Evolutionary conservation across 2,888 invertebrate species (phyloP).

Genomic region (Meliscaeva auricollis): DNA sequence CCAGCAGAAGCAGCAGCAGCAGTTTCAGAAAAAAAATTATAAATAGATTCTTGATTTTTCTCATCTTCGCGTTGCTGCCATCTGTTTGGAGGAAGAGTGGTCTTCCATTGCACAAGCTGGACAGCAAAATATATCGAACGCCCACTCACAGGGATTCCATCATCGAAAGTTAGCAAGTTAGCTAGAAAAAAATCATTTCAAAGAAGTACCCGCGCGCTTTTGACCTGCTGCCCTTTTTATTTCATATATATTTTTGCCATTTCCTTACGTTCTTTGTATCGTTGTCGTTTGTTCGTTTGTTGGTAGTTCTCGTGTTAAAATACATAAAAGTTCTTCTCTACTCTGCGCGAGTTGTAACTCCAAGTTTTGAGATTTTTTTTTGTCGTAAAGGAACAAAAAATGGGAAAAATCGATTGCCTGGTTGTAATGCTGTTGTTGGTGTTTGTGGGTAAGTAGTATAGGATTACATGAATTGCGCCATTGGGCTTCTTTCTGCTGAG

Average conservation of each 20-base stretch:
- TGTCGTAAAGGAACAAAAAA: slow-evolving; percentile 27
- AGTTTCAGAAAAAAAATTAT: slow-evolving; percentile 51
- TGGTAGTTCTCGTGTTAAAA: too few species aligned
- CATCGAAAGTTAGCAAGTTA: neutral
- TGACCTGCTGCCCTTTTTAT: slow-evolving; percentile 63
- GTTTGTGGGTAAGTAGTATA: slow-evolving; percentile 73
- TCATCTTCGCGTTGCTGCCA: slow-evolving; percentile 6
- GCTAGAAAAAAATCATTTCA: neutral
- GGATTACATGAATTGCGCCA: slow-evolving; percentile 67
- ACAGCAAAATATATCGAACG: slow-evolving; percentile 17
- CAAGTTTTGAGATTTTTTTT: slow-evolving; percentile 11
- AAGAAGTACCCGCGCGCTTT: slow-evolving; percentile 57
- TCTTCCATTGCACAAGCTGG: slow-evolving; percentile 1
- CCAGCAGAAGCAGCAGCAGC: slow-evolving; percentile 24
- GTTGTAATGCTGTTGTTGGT: slow-evolving; percentile 72
- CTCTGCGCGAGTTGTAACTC: slow-evolving; percentile 47
- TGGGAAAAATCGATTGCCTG: slow-evolving; percentile 74
- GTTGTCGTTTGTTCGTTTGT: neutral
- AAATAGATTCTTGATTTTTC: slow-evolving; percentile 61
- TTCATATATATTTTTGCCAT: slow-evolving; percentile 18
- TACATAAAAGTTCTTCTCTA: slow-evolving; percentile 22
- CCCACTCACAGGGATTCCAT: neutral
- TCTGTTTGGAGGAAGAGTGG: slow-evolving; percentile 20
- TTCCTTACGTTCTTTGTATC: slow-evolving; percentile 44
- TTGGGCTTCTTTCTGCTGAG: slow-evolving; percentile 42